Base-by-base conservation (phyloP, 2,888 invertebrate species). In the Masnerella sp. region DNA sequence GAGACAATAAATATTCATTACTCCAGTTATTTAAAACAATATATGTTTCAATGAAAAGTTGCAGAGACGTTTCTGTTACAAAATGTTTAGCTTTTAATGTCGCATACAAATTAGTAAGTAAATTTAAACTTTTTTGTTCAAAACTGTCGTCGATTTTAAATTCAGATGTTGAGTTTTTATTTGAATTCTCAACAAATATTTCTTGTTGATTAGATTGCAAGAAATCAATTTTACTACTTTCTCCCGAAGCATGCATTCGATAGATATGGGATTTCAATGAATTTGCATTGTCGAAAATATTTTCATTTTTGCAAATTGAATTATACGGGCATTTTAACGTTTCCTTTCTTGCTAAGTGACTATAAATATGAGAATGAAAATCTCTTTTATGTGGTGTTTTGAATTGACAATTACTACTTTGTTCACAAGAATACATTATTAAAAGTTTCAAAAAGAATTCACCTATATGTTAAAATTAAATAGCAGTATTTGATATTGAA, bases 301-400 rank as follows among this genome's bases (percentile, higher is more conserved):
- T 17, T 15, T 59, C 28, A 25, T 59, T 47, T 47, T 59, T 45
- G 20, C 59, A 59, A 47, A 15, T 17, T 4, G 11, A 47, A 25
- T 17, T 14, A 36, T 47, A 59, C 11, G 61, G 61, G 8, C 47
- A 61, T 40, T 12, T 47, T 12, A 38, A 12, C 8, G 17, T 1
- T 25, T 59, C 58, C 0, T 45, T 22, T 1, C 36, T 34, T 25
- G n/a, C 3, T 38, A 61, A 11, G 20, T 61, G 61, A 11, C 0
- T 36, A 38, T 47, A 61, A 61, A 61, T 36, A 38, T 47, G 61
- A 8, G 61, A 61, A 49, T 47, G 47, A 1, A 61, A 61, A 18
- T 47, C 28, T 15, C 28, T 38, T 59, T 36, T 36, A 14, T 4
- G 2, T 5, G n/a, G 17, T 38, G 38, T 15, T 38, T 5, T 38